Evolutionary conservation across 1,140 invertebrate species (phyloP).

Genomic region (Littorina saxatilis): DNA sequence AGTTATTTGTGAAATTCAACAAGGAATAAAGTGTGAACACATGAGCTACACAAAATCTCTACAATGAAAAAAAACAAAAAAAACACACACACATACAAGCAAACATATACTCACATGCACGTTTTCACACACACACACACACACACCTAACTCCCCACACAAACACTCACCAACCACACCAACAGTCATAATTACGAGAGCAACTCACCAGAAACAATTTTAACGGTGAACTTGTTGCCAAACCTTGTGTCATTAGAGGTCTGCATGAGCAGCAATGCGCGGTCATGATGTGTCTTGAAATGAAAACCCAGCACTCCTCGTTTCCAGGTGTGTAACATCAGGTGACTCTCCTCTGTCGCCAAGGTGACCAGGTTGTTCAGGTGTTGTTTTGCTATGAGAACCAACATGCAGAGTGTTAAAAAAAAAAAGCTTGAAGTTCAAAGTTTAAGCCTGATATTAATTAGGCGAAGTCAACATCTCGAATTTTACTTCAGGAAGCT

Average conservation of each 20-base stretch:
- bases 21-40: no score
- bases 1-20: no score
- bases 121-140: not conserved
- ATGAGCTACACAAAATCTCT: no score
- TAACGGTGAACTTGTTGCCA: slow-evolving; percentile 58
- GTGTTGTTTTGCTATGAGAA: slow-evolving; percentile 32
- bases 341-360: slow-evolving; percentile 92
- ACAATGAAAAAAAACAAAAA: no score
- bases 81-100: no score
- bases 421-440: no score
- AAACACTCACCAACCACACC: no score
- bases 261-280: slow-evolving; percentile 92
- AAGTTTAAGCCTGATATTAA: no score
- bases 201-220: slow-evolving; percentile 55
- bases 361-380: slow-evolving; percentile 83
- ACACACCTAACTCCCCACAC: not conserved
- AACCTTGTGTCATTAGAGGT: slow-evolving; percentile 67
- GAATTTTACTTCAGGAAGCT: no score
- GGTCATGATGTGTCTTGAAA: slow-evolving; percentile 92
- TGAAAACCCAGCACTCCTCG: slow-evolving; percentile 94
- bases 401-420: no score
- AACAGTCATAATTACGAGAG: no score
- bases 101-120: not conserved
- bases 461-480: no score
- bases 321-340: slow-evolving; percentile 93